Evolutionary conservation across 1,140 invertebrate genomes (phyloP).

Genomic region (Anoplophora glabripennis): DNA sequence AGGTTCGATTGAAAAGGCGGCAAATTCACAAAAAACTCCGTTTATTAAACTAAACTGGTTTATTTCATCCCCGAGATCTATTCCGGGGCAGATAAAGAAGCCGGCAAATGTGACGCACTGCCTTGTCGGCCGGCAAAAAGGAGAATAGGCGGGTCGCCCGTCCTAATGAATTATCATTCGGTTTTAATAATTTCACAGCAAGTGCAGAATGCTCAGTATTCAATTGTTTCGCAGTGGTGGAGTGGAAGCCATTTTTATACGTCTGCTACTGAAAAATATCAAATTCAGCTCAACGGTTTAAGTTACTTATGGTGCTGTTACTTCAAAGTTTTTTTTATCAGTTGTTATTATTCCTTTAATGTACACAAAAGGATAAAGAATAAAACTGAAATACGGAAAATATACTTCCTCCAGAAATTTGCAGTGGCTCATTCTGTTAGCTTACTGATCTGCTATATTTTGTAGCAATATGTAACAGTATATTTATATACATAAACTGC

Average conservation of each 20-base stretch:
- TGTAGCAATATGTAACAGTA: too few relatives aligned
- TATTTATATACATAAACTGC: too few relatives aligned
- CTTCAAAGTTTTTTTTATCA: too few relatives aligned
- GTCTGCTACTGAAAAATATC: too few relatives aligned
- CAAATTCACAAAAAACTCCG: constrained; percentile 26
- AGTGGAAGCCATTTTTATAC: background rate
- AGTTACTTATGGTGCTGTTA: too few relatives aligned
- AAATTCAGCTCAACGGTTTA: too few relatives aligned
- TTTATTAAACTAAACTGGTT: constrained; percentile 26
- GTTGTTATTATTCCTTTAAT: too few relatives aligned
- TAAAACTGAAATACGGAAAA: too few relatives aligned
- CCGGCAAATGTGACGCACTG: constrained; percentile 29
- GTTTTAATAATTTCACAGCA: constrained; percentile 12
- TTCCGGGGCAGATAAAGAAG: constrained; percentile 19
- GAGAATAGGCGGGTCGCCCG: constrained; percentile 7
- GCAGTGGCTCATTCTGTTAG: too few relatives aligned
- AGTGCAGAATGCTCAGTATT: constrained; percentile 5
- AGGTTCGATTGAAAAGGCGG: constrained; percentile 17
- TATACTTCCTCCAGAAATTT: too few relatives aligned
- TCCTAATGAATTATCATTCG: constrained; percentile 20
- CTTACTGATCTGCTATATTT: too few relatives aligned
- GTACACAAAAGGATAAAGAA: too few relatives aligned
- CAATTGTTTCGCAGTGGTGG: background rate
- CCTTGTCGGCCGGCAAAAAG: constrained; percentile 9
- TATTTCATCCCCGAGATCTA: constrained; percentile 23